phyloP scores from a whole-genome alignment of 2,797 vertebrate genomes.

The Typhlichthys subterraneus region DNA sequence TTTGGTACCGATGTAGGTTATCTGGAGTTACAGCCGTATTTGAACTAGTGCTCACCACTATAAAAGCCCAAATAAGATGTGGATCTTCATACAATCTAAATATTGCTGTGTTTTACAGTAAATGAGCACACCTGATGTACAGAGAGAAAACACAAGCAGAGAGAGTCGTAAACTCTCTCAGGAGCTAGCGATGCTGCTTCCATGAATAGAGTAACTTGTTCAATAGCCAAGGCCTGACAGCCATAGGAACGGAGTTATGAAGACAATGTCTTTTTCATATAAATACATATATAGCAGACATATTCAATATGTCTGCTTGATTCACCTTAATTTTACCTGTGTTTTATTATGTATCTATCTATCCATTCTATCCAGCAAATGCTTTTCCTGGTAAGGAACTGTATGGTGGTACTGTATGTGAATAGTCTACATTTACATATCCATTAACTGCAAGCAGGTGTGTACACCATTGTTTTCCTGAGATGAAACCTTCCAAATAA shows the following conservation, averaged over 20 bases:
- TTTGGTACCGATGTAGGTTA: constrained; percentile 19
- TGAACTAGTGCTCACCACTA: constrained; percentile 72
- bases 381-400: background rate
- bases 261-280: too few relatives aligned
- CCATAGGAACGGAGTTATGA: background rate
- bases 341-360: background rate
- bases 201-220: constrained; percentile 84
- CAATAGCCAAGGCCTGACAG: constrained; percentile 54
- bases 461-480: background rate
- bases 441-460: background rate
- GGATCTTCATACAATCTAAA: constrained; percentile 86
- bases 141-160: constrained; percentile 53
- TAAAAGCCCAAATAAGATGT: constrained; percentile 74
- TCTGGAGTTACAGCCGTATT: constrained; percentile 5
- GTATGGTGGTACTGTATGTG: too few relatives aligned
- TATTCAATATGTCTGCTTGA: too few relatives aligned
- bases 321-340: background rate
- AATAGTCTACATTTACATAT: too few relatives aligned
- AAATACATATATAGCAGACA: too few relatives aligned
- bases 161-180: constrained; percentile 77
- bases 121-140: constrained; percentile 80
- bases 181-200: constrained; percentile 78
- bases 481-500: constrained; percentile 1
- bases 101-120: constrained; percentile 77
- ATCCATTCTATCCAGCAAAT: background rate